Percentiles rank a stretch among this genome's conserved stretches.
Evolutionary conservation across 2,113 vertebrate species (phyloP).

Genomic region (Dicrurus megarhynchus): DNA sequence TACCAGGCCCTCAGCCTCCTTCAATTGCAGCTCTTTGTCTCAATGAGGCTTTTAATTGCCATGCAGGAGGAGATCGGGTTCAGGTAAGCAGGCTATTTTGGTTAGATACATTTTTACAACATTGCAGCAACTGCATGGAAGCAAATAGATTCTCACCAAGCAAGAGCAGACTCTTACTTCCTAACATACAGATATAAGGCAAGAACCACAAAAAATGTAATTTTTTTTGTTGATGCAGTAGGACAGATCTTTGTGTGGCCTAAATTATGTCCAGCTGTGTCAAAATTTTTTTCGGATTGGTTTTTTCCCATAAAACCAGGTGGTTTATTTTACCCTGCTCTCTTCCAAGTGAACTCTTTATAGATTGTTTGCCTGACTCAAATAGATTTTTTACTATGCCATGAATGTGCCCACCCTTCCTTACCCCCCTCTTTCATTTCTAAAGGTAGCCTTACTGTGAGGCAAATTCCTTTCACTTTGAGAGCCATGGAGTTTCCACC

Average conservation of each 20-base stretch:
- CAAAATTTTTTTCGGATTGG: neutral
- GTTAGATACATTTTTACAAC: neutral
- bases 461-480: neutral
- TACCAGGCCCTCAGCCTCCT: constrained; percentile 53
- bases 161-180: neutral
- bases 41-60: constrained; percentile 72
- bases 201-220: neutral
- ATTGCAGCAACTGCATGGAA: neutral
- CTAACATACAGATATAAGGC: neutral
- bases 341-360: neutral
- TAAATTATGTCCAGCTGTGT: neutral
- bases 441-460: neutral
- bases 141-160: neutral
- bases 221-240: neutral
- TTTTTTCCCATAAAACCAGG: neutral
- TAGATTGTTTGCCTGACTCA: neutral
- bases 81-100: constrained; percentile 39
- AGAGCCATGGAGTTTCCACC: neutral
- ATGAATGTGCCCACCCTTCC: neutral
- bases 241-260: neutral
- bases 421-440: accelerated
- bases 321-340: neutral
- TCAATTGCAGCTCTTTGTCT: constrained; percentile 70
- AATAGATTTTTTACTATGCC: neutral
- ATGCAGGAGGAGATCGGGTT: constrained; percentile 60